A percentile compares a stretch with the other conserved stretches of the same genome.
Conservation (phyloP, 2,113 vertebrate species). For the Cheirogaleus medius region DNA sequence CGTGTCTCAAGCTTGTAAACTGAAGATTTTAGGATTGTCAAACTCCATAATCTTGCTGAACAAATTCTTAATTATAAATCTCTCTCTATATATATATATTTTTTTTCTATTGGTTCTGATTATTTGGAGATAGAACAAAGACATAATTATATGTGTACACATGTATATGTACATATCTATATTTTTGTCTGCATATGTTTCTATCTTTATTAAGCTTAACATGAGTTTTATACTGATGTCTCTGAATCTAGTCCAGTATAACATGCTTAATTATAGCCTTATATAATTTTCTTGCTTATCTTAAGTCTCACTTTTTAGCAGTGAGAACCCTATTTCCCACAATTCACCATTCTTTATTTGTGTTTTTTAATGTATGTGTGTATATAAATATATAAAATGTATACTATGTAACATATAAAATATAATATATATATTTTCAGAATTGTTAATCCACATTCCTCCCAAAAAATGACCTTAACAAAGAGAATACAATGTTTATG, state of each 20-base stretch:
- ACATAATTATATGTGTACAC: background rate
- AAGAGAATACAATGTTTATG: background rate
- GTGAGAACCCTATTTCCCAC: background rate
- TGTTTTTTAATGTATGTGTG: background rate
- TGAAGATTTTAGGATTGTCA: background rate
- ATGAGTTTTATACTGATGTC: background rate
- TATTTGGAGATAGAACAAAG: background rate
- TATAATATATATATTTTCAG: background rate
- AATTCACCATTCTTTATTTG: background rate
- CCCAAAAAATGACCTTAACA: background rate
- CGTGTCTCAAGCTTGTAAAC: background rate
- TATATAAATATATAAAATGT: background rate
- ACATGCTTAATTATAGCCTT: background rate
- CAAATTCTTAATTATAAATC: background rate
- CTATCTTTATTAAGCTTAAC: background rate
- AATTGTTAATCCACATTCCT: background rate
- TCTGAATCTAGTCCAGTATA: background rate
- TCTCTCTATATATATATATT: background rate
- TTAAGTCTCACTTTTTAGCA: background rate
- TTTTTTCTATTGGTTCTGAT: background rate
- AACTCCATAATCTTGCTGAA: background rate
- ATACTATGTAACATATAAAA: too few species aligned
- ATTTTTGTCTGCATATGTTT: background rate
- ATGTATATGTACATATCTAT: background rate
- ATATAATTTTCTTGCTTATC: background rate